Evolutionary conservation across 2,888 invertebrate species (phyloP).

Genomic region (Drosophila prolongata): DNA sequence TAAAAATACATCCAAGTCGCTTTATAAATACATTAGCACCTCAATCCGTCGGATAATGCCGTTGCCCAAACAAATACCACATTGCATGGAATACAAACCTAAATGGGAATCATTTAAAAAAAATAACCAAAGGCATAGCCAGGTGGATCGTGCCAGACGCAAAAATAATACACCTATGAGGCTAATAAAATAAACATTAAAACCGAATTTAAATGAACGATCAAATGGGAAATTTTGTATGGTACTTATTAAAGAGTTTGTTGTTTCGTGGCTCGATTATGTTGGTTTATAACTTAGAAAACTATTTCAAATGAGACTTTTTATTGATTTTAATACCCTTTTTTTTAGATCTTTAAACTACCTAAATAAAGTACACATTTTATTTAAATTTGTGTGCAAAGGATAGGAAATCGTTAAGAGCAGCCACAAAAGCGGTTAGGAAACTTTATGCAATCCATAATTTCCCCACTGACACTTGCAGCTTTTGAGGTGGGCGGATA

Average conservation of each 20-base stretch:
- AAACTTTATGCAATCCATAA: conserved; percentile 64
- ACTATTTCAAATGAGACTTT: neutral
- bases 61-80: conserved; percentile 35
- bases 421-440: conserved; percentile 30
- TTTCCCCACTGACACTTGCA: conserved; percentile 59
- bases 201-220: conserved; percentile 29
- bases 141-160: conserved; percentile 31
- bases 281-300: neutral
- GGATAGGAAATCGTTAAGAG: conserved; percentile 2
- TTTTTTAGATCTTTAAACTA: too few species aligned
- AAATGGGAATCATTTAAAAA: conserved; percentile 21
- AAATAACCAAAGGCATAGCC: conserved; percentile 9
- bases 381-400: conserved; percentile 1
- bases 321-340: neutral
- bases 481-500: conserved; percentile 8
- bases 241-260: neutral
- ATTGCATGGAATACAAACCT: conserved; percentile 15
- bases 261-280: neutral
- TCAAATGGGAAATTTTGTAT: conserved; percentile 13
- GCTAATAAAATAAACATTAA: conserved; percentile 53
- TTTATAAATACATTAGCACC: conserved; percentile 79
- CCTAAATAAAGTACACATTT: neutral
- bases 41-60: conserved; percentile 55
- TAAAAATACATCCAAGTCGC: conserved; percentile 72
- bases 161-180: conserved; percentile 23